Evolutionary conservation across 1,140 invertebrate species (phyloP), one percentile per base, ranked within the genome.

Genomic region (Tenebrio molitor): DNA sequence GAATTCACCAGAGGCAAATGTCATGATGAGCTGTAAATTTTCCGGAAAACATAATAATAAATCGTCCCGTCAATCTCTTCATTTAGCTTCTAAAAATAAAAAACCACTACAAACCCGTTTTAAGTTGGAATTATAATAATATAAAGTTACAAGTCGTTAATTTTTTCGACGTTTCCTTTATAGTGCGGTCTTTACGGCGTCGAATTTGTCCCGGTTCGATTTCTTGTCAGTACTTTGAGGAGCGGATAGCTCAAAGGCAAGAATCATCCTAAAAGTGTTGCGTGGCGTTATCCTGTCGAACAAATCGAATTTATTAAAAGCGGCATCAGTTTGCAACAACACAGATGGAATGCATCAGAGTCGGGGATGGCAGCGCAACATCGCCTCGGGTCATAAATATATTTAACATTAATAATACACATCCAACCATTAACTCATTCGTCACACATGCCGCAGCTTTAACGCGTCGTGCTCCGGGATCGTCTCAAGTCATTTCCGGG

Each of bases 321-420:
- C 46, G 46, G 46, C 23, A 29, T 58, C 50, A 12, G 50, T 29
- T 58, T 34, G 50, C 50, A 58, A 33, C 23, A 58, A 29, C 50
- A 21, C 44, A 58, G 50, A 58, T 58, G 50, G 3, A 29, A 33
- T 58, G 21, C 23, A 58, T 58, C 23, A 29, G 29, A 29, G 2
- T 34, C 50, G 5, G 50, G 50, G 21, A 29, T 58, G 50, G n/a
- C 50, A 34, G 23, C 14, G n/a, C 23, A 29, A 58, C 14, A 23
- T 12, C 29, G 50, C 50, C 50, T 1, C 21, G 50, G 50, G 50
- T 29, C 50, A 58, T 58, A n/a, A n/a, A n/a, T n/a, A 58, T 58
- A 58, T 58, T 58, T 58, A 58, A 58, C 50, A 58, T 29, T 58
- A 58, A 58, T 58, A 58, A 29, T 25, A 58, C 23, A 58, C 50